These are phyloP conservation scores for Drosophila ficusphila DNA, from an alignment of 1,140 invertebrate species.

Conservation along the genomic window DNA sequence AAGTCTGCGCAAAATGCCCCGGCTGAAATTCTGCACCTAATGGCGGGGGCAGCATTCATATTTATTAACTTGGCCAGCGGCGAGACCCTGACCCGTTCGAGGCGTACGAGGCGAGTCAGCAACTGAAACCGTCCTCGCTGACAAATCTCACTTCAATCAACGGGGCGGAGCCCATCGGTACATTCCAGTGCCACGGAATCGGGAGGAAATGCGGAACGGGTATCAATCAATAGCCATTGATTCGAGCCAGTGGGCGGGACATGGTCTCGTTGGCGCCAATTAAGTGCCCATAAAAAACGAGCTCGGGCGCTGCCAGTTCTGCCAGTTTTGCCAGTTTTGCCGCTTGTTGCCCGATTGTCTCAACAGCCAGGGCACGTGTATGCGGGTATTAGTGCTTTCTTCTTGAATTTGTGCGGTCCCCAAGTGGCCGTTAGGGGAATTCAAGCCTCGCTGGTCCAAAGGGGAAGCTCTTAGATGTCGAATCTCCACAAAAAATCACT, in stretches of 20 bases:
- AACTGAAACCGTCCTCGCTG: constrained; percentile 53
- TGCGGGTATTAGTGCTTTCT: neutral
- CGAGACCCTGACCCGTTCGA: constrained; percentile 52
- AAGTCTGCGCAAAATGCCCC: constrained; percentile 3
- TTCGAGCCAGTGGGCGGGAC: constrained; percentile 53
- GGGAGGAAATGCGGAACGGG: constrained; percentile 27
- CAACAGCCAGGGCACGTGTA: constrained; percentile 10
- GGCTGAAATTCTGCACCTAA: constrained; percentile 20
- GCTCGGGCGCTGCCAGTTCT: constrained; percentile 29
- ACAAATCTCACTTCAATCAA: constrained; percentile 64
- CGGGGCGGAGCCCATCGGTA: constrained; percentile 38
- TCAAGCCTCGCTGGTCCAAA: constrained; percentile 6
- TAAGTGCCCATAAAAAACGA: constrained; percentile 70
- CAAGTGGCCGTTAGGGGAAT: constrained; percentile 58
- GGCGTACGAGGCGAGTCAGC: constrained; percentile 2
- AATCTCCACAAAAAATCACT: neutral
- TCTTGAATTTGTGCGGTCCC: constrained; percentile 7
- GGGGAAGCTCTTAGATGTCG: neutral
- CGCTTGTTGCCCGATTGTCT: constrained; percentile 57
- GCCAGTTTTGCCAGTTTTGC: too few relatives aligned
- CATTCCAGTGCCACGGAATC: neutral
- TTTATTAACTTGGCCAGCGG: constrained; percentile 62
- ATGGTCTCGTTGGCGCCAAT: constrained; percentile 66
- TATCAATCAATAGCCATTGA: constrained; percentile 69
- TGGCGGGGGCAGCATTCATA: constrained; percentile 53